These are phyloP conservation scores for Beris chalybata DNA, from an alignment of 2,888 invertebrate species.

Conservation along the genomic window DNA sequence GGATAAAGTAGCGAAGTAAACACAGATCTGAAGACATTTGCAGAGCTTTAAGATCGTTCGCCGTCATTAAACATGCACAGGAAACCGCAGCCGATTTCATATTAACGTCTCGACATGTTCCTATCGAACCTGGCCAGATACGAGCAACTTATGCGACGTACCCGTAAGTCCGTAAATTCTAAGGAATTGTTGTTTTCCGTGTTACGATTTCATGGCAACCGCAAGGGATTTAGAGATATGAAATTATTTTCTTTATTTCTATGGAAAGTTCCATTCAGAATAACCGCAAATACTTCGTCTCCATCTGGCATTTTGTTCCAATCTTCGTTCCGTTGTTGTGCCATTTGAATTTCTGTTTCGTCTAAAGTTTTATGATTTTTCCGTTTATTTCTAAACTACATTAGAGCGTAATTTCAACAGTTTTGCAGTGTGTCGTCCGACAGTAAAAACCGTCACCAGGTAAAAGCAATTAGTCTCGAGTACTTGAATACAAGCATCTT, in stretches of 20 bases:
- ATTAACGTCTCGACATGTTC: too few species aligned
- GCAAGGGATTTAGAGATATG: conserved; percentile 15
- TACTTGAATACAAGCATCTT: conserved; percentile 13
- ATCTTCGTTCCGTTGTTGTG: too few species aligned
- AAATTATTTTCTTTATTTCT: conserved; percentile 7
- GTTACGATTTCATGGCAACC: conserved; percentile 2
- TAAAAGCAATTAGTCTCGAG: conserved; percentile 18
- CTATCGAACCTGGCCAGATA: too few species aligned
- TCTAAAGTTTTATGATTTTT: too few species aligned
- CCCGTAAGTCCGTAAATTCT: conserved; percentile 4
- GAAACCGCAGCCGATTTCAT: conserved; percentile 12
- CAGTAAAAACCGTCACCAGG: conserved; percentile 16
- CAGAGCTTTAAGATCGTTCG: not conserved
- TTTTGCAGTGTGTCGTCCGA: conserved; percentile 8
- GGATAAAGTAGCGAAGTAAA: too few species aligned
- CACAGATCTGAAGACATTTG: too few species aligned
- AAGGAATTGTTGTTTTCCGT: not conserved
- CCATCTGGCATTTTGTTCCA: too few species aligned
- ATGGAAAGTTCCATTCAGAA: not conserved
- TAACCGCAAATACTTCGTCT: not conserved
- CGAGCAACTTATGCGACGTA: too few species aligned
- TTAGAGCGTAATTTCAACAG: conserved; percentile 19
- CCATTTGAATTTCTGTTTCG: too few species aligned
- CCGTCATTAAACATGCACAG: not conserved
- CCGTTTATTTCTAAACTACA: conserved; percentile 2